These are phyloP conservation scores for Diorhabda elongata DNA, from an alignment of 1,140 invertebrate species.

Conservation along the genomic window DNA sequence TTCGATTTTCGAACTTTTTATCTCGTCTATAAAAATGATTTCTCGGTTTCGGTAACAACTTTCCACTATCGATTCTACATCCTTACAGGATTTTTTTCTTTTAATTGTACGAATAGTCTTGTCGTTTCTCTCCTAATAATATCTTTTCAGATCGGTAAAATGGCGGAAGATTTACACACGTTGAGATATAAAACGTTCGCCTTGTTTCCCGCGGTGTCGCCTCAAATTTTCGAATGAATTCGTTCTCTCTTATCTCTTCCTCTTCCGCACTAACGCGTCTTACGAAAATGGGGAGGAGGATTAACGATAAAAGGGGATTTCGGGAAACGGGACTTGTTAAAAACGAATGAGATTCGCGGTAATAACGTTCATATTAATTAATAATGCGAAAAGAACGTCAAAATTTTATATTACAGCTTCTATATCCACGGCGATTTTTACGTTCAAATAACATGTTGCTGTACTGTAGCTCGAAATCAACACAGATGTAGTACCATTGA, in stretches of 20 bases:
- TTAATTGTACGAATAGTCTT: background rate
- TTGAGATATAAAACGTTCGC: conserved; percentile 36
- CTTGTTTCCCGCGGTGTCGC: conserved; percentile 26
- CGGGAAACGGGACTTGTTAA: no score
- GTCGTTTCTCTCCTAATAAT: background rate
- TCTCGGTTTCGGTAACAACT: background rate
- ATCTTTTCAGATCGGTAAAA: background rate
- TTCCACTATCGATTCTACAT: background rate
- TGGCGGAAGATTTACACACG: conserved; percentile 33
- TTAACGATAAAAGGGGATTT: no score
- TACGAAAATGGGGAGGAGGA: background rate
- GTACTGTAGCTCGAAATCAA: no score
- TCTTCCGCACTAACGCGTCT: background rate
- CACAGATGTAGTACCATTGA: no score
- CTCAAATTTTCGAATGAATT: background rate
- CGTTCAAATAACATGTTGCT: no score
- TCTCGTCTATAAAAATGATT: background rate
- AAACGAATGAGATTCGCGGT: no score
- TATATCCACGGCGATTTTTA: no score
- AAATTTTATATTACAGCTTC: no score
- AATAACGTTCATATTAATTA: no score
- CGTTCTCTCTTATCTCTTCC: background rate
- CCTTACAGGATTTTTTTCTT: background rate
- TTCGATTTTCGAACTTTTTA: background rate
- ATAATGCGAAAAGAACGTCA: no score